Evolutionary conservation across 1,140 invertebrate species (phyloP).

Genomic region (Microvelia longipes): DNA sequence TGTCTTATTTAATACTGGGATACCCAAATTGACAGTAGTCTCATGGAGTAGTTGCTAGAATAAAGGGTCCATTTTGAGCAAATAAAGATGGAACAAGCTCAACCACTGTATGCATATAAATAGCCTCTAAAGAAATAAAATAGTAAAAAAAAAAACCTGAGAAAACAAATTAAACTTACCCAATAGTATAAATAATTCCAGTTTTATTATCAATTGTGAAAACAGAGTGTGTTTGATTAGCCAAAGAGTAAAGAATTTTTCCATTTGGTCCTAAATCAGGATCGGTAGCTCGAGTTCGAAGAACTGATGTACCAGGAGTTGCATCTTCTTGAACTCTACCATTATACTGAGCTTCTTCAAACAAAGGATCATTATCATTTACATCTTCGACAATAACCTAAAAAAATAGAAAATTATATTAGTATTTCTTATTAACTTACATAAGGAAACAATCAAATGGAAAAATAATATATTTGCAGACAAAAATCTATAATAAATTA

Average conservation of each 20-base stretch:
- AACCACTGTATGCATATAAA: too few species aligned
- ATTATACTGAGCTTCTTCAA: slow-evolving; percentile 44
- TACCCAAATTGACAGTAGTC: too few species aligned
- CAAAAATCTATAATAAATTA: too few species aligned
- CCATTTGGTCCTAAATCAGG: slow-evolving; percentile 77
- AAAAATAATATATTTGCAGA: too few species aligned
- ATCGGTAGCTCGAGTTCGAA: slow-evolving; percentile 73
- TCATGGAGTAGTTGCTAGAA: too few species aligned
- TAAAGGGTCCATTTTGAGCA: too few species aligned
- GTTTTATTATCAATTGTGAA: slow-evolving; percentile 86
- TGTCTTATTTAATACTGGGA: too few species aligned
- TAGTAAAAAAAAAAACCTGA: too few species aligned
- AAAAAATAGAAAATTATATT: neutral
- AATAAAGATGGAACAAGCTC: too few species aligned
- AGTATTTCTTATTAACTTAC: too few species aligned
- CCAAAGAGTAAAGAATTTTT: slow-evolving; percentile 74
- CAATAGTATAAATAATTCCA: slow-evolving; percentile 76
- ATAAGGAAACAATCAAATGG: too few species aligned
- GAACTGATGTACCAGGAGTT: slow-evolving; percentile 57
- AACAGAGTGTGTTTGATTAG: slow-evolving; percentile 74
- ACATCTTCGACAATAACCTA: slow-evolving; percentile 58
- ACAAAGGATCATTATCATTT: slow-evolving; percentile 82
- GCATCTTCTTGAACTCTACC: slow-evolving; percentile 62
- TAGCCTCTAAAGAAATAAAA: too few species aligned
- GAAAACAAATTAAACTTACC: slow-evolving; percentile 48